Evolutionary conservation across 2,113 vertebrate species (phyloP).

Genomic region (Pachypanchax playfairii): DNA sequence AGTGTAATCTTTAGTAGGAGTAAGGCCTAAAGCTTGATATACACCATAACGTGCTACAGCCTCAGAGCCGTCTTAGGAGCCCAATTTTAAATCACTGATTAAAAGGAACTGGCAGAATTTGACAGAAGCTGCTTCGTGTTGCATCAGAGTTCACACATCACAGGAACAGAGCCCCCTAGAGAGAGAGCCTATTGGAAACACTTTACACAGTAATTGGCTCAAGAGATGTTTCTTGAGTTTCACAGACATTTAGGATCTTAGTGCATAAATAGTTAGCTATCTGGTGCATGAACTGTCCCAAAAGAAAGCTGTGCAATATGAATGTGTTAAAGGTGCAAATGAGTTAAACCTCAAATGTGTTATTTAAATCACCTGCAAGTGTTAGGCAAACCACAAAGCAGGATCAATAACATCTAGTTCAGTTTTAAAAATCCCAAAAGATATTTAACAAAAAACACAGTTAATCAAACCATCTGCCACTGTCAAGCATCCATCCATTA

Average conservation of each 20-base stretch:
- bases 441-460: too few species aligned
- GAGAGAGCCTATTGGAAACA: conserved; percentile 58
- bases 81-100: conserved; percentile 50
- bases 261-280: conserved; percentile 36
- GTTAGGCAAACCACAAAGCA: conserved; percentile 2
- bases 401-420: not conserved
- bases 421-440: too few species aligned
- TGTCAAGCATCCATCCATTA: too few species aligned
- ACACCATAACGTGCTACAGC: conserved; percentile 35
- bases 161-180: conserved; percentile 47
- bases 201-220: conserved; percentile 61
- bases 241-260: conserved; percentile 50
- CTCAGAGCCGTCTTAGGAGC: conserved; percentile 29
- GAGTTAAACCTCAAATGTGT: conserved; percentile 17
- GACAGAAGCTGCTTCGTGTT: conserved; percentile 53
- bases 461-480: too few species aligned
- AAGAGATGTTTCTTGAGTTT: conserved; percentile 49
- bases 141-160: conserved; percentile 66
- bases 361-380: conserved; percentile 5
- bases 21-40: conserved; percentile 17
- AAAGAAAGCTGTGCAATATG: not conserved
- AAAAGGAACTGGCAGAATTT: conserved; percentile 52
- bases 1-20: conserved; percentile 2
- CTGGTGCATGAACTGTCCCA: conserved; percentile 28
- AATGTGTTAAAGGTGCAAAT: conserved; percentile 1